Conservation (phyloP, 2,113 vertebrate species). For the Hucho hucho region DNA sequence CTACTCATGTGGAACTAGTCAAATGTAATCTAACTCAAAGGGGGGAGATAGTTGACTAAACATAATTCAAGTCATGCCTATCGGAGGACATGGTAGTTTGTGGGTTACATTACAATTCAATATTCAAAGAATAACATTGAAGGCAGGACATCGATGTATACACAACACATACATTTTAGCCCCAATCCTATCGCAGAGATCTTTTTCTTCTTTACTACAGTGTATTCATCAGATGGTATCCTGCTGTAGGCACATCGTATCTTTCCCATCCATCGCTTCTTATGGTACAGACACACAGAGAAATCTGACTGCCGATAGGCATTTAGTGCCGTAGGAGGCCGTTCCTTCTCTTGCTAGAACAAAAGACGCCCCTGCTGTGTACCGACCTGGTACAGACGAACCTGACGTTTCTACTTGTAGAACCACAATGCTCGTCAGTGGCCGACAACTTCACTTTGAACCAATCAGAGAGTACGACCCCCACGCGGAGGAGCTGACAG, state of each 20-base stretch:
- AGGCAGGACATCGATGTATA: slow-evolving; percentile 52
- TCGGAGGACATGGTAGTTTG: slow-evolving; percentile 27
- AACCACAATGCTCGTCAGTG: too few species aligned
- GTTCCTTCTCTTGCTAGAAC: too few species aligned
- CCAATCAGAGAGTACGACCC: too few species aligned
- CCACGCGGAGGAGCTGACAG: too few species aligned
- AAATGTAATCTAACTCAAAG: slow-evolving; percentile 28
- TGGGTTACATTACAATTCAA: slow-evolving; percentile 36
- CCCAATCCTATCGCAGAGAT: slow-evolving; percentile 47
- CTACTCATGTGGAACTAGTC: slow-evolving; percentile 33
- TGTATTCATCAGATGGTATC: slow-evolving; percentile 54
- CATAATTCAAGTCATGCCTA: slow-evolving; percentile 44
- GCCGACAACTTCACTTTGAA: too few species aligned
- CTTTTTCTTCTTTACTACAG: slow-evolving; percentile 54
- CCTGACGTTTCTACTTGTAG: too few species aligned
- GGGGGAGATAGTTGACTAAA: slow-evolving; percentile 18
- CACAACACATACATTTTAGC: slow-evolving; percentile 44
- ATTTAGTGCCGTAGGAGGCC: too few species aligned
- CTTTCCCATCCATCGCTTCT: slow-evolving; percentile 52
- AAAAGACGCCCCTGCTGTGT: too few species aligned
- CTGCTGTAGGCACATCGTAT: slow-evolving; percentile 55
- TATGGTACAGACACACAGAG: slow-evolving; percentile 8
- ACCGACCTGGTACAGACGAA: too few species aligned
- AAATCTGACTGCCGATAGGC: too few species aligned
- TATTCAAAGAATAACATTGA: slow-evolving; percentile 45